A percentile compares a stretch with the other conserved stretches of the same genome.
Evolutionary conservation across 1,140 invertebrate genomes (phyloP).

Genomic region (Bombus superbus): DNA sequence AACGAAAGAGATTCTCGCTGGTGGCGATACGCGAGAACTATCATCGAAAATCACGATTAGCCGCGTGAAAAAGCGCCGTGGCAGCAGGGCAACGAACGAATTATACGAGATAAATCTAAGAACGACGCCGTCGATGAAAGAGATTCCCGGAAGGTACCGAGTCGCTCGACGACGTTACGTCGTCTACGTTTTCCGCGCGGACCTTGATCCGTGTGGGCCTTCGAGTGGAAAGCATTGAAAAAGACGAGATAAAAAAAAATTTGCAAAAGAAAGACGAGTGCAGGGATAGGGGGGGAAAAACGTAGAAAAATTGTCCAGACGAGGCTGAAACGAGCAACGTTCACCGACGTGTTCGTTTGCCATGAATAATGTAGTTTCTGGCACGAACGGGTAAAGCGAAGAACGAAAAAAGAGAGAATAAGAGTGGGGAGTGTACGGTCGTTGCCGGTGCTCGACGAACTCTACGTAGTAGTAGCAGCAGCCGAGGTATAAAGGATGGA

Average conservation of each 20-base stretch:
- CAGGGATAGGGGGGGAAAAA: neutral
- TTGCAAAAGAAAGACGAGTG: neutral
- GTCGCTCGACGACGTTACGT: no score
- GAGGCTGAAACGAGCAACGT: conserved; percentile 28
- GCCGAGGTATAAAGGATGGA: neutral
- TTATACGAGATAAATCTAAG: no score
- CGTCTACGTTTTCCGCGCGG: neutral
- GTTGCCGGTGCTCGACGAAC: neutral
- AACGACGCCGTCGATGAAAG: no score
- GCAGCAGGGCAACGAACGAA: no score
- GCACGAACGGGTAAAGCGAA: conserved; percentile 22
- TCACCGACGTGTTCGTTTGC: conserved; percentile 57
- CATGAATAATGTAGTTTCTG: conserved; percentile 72
- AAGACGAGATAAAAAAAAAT: neutral
- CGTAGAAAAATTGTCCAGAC: conserved; percentile 5
- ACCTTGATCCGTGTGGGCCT: conserved; percentile 3
- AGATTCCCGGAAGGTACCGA: no score
- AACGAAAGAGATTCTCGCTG: no score
- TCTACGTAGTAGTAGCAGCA: neutral
- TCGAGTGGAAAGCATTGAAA: neutral
- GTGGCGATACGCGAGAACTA: no score
- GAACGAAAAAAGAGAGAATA: conserved; percentile 1
- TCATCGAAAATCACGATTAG: no score
- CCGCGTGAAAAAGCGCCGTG: no score
- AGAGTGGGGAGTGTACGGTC: conserved; percentile 5